phyloP scores from a whole-genome alignment of 2,113 vertebrate species.

The Oncorhynchus tshawytscha region DNA sequence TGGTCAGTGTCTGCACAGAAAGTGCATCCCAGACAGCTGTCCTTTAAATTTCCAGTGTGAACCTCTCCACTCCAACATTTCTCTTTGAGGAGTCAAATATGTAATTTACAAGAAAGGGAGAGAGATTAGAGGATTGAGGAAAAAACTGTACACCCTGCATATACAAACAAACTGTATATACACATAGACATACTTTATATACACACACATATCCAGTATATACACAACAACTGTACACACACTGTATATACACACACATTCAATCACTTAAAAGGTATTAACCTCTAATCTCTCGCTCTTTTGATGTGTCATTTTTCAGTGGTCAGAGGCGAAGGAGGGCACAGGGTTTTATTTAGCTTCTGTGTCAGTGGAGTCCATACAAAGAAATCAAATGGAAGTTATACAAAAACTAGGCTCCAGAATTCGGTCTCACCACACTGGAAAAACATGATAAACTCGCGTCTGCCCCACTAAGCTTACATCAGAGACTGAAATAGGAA shows the following conservation, averaged over 20 bases:
- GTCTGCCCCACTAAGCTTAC: slow-evolving; percentile 42
- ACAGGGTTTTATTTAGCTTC: slow-evolving; percentile 53
- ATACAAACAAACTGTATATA: slow-evolving; percentile 78
- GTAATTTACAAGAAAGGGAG: slow-evolving; percentile 67
- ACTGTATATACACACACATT: slow-evolving; percentile 67
- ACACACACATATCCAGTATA: slow-evolving; percentile 64
- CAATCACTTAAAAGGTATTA: slow-evolving; percentile 62
- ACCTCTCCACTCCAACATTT: slow-evolving; percentile 60
- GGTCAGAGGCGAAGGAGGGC: slow-evolving; percentile 40
- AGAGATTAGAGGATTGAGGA: slow-evolving; percentile 70
- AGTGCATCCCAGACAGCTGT: slow-evolving; percentile 66
- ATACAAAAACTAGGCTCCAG: slow-evolving; percentile 47
- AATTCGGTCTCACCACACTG: slow-evolving; percentile 43
- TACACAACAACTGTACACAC: slow-evolving; percentile 67
- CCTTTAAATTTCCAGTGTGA: slow-evolving; percentile 49
- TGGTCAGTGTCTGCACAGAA: slow-evolving; percentile 63
- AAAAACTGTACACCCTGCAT: slow-evolving; percentile 77
- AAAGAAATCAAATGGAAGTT: slow-evolving; percentile 49
- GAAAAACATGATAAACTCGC: slow-evolving; percentile 45
- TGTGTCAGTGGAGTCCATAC: slow-evolving; percentile 57
- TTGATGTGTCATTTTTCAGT: slow-evolving; percentile 29
- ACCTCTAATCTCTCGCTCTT: slow-evolving; percentile 73
- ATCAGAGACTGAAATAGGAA: slow-evolving; percentile 35
- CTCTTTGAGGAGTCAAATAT: slow-evolving; percentile 62
- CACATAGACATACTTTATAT: slow-evolving; percentile 71